Conservation (phyloP, 1,140 invertebrate genomes). For the Penaeus chinensis region DNA sequence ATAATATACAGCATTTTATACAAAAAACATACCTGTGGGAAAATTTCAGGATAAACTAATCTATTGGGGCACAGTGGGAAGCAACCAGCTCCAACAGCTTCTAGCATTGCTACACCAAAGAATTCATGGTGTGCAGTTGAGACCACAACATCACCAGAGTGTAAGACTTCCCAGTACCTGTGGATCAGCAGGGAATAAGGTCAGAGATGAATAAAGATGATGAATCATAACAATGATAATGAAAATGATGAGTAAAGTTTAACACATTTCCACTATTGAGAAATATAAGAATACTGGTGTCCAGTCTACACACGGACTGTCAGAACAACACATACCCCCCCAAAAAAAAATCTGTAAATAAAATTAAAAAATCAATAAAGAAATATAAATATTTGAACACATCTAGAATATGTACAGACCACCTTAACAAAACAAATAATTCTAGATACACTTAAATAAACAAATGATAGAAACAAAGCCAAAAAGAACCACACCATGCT, state of each 20-base stretch:
- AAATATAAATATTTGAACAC: no score
- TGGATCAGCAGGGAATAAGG: conserved; percentile 67
- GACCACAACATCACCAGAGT: conserved; percentile 74
- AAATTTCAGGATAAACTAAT: conserved; percentile 82
- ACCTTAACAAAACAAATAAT: no score
- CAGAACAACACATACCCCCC: background rate
- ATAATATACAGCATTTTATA: background rate
- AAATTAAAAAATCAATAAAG: background rate
- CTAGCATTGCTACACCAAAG: conserved; percentile 81
- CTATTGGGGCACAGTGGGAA: conserved; percentile 78
- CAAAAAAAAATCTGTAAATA: background rate
- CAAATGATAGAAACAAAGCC: background rate
- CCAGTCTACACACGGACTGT: background rate
- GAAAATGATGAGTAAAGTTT: no score
- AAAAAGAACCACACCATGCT: background rate
- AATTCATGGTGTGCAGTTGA: conserved; percentile 84
- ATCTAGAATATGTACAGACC: no score
- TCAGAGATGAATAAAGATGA: conserved; percentile 47
- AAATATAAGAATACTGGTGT: conserved; percentile 55
- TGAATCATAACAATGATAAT: no score
- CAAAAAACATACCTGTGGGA: conserved; percentile 72
- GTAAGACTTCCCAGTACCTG: conserved; percentile 74
- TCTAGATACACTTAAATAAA: background rate
- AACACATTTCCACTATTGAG: conserved; percentile 62
- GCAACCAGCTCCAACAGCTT: conserved; percentile 77